Percentiles rank a stretch among this genome's conserved stretches.
Conservation (phyloP, 2,113 vertebrate genomes). For the Mus musculus region DNA sequence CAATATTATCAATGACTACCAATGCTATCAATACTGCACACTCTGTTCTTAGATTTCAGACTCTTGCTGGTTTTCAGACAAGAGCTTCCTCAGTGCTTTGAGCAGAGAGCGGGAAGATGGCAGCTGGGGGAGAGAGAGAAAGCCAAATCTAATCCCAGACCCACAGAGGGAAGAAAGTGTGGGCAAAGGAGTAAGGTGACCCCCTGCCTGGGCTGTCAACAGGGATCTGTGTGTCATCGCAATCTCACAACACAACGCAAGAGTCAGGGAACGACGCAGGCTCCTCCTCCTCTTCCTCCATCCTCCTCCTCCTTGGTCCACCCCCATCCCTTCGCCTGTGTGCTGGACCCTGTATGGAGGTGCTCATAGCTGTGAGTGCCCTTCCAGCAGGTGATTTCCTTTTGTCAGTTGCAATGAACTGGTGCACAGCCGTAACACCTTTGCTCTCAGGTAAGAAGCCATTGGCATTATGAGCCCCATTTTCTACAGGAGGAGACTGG, state of each 20-base stretch:
- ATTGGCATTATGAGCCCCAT: neutral
- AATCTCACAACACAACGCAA: neutral
- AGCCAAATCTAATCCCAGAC: fast-evolving
- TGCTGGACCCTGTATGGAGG: neutral
- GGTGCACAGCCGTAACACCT: neutral
- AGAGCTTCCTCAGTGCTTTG: neutral
- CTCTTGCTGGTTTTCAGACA: neutral
- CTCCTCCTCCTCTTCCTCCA: neutral
- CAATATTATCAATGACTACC: no score
- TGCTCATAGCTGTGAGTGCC: neutral
- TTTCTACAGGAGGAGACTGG: constrained; percentile 50
- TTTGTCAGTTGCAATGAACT: neutral
- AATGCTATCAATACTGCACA: neutral
- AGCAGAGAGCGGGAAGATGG: neutral
- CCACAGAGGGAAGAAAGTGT: no score
- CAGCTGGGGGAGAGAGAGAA: no score
- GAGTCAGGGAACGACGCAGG: neutral
- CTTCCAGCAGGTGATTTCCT: neutral
- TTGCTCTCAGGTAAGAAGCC: neutral
- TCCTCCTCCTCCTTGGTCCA: neutral
- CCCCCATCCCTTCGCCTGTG: neutral
- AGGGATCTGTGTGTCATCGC: neutral
- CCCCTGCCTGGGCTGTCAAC: neutral
- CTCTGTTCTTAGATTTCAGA: neutral
- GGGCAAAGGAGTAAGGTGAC: no score